These are phyloP conservation scores for Gymnocheta viridis DNA, from an alignment of 2,888 invertebrate genomes.

Conservation along the genomic window DNA sequence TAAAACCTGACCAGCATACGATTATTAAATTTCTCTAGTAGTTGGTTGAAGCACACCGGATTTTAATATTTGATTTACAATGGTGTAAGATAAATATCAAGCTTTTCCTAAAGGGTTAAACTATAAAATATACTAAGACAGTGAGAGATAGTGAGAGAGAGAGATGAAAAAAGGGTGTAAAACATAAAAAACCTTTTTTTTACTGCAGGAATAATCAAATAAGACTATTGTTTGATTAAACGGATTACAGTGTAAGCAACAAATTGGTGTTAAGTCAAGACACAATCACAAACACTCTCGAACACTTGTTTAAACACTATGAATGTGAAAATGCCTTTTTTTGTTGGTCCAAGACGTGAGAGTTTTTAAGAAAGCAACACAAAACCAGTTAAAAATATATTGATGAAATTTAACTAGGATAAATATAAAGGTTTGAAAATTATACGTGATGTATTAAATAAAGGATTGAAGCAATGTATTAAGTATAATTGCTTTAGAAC, in stretches of 20 bases:
- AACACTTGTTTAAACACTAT: background rate
- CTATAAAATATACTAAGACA: constrained; percentile 12
- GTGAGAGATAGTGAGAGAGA: background rate
- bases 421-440: constrained; percentile 20
- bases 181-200: background rate
- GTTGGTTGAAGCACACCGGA: background rate
- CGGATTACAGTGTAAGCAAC: constrained; percentile 67
- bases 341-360: constrained; percentile 48
- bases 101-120: constrained; percentile 56
- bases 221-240: constrained; percentile 66
- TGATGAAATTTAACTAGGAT: constrained; percentile 27
- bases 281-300: background rate
- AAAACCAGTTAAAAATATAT: constrained; percentile 44
- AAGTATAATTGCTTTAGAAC: constrained; percentile 3
- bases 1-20: constrained; percentile 66
- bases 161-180: background rate
- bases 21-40: constrained; percentile 13
- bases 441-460: constrained; percentile 9
- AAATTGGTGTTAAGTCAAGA: constrained; percentile 67
- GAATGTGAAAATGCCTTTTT: constrained; percentile 29
- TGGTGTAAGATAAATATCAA: constrained; percentile 20
- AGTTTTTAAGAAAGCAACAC: constrained; percentile 40
- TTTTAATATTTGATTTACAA: constrained; percentile 69
- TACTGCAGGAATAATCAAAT: constrained; percentile 56
- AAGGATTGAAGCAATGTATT: constrained; percentile 23